Base-by-base conservation (phyloP, 2,797 vertebrate species). In the Melanotaenia trifasciata region DNA sequence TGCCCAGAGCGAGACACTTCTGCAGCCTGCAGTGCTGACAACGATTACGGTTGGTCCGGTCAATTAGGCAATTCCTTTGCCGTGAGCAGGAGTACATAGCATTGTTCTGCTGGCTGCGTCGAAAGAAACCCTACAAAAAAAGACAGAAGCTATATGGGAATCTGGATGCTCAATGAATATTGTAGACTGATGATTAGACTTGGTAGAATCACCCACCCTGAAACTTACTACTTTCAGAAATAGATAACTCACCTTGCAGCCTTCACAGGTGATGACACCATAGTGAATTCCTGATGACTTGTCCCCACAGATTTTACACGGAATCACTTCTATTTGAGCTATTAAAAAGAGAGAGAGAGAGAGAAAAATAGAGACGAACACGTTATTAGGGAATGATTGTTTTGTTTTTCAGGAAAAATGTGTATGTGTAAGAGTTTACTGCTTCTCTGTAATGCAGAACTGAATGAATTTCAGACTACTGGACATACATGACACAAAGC, bases 301-400 rank as follows among this genome's bases (percentile, higher is more conserved):
- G 90, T 98, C 97, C 63, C 97, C 97, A 45, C 96, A 98, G 90
- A 98, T 97, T 94, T 98, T 98, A 90, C 97, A 98, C 0, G 97
- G 97, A 74, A 98, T 98, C 6, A 98, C 96, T 83, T 97, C 96
- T 26, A 98, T 98, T 96, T 98, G 97, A 92, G 96, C 96, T 97
- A 92, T 9, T 30, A 30, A 30, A 30, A 30, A 30, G 3, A 28
- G 28, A 26, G 70, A 74, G 80, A 43, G 36, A 43, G 56, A 80
- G 8, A 84, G 6, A 78, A 1, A 0, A 66, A 65, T 3, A 45
- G 14, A 20, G 54, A 57, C 50, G 64, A 53, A 33, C 50, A 61
- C 2, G 33, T 61, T 35, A 54, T 30, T 0, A 20, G 10, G 22
- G 45, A n/a, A 18, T 11, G 60, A 30, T 13, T 6, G n/a, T 3